A percentile compares a stretch with the other conserved stretches of the same genome.
phyloP scores from a whole-genome alignment of 2,888 invertebrate species.

The Adelphocoris suturalis region DNA sequence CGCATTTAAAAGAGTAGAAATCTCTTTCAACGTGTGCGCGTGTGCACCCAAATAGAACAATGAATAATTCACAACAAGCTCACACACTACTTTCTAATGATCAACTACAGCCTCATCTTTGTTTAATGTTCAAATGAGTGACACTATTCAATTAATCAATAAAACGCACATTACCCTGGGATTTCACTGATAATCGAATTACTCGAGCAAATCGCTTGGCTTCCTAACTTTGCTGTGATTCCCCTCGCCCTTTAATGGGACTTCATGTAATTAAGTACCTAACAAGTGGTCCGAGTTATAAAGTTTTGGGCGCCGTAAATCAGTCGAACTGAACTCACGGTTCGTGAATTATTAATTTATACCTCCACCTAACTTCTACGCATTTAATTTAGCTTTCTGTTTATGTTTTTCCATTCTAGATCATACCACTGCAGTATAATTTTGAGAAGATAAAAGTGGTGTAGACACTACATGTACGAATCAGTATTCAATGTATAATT shows the following conservation, averaged over 20 bases:
- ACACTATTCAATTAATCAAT: neutral
- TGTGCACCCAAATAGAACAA: too few relatives aligned
- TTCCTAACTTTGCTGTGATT: conserved; percentile 9
- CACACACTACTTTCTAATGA: too few relatives aligned
- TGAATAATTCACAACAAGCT: too few relatives aligned
- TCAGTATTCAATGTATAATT: too few relatives aligned
- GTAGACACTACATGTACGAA: too few relatives aligned
- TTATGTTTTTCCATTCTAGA: neutral
- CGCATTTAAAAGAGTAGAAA: too few relatives aligned
- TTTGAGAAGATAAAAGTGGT: too few relatives aligned
- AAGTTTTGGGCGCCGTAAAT: conserved; percentile 24
- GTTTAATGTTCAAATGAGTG: neutral
- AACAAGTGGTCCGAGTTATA: conserved; percentile 19
- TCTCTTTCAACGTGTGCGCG: too few relatives aligned
- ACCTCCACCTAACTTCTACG: neutral
- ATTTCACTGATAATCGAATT: conserved; percentile 14
- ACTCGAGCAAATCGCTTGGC: neutral
- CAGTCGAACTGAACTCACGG: conserved; percentile 13
- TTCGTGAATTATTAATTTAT: conserved; percentile 8
- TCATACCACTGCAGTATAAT: too few relatives aligned
- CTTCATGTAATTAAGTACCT: conserved; percentile 25
- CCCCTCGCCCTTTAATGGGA: neutral
- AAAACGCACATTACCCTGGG: neutral
- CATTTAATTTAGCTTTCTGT: neutral
- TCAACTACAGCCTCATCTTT: too few relatives aligned